phyloP scores from a whole-genome alignment of 2,113 vertebrate species.

The Dasyprocta punctata region DNA sequence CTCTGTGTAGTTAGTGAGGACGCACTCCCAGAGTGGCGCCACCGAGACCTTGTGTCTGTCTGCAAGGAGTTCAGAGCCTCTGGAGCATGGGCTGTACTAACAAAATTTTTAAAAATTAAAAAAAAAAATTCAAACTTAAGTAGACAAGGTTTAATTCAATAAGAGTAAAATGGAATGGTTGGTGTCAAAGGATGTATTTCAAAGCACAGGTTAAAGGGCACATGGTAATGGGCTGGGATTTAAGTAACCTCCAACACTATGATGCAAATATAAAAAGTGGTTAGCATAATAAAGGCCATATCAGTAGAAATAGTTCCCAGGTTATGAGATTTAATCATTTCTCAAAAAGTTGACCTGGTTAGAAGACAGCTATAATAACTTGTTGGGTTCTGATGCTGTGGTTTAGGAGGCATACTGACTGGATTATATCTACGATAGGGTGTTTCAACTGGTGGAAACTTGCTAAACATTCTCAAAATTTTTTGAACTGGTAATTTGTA shows the following conservation, averaged over 20 bases:
- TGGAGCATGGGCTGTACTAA: too few species aligned
- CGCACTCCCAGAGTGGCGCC: too few species aligned
- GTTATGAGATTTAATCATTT: not conserved
- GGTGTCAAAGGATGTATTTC: not conserved
- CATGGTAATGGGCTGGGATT: not conserved
- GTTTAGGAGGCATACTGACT: not conserved
- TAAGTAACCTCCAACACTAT: not conserved
- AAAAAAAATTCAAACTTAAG: not conserved
- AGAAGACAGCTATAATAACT: not conserved
- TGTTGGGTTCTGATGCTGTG: not conserved
- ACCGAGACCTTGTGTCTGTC: too few species aligned
- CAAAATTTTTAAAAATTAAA: not conserved
- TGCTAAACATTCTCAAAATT: not conserved
- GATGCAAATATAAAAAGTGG: not conserved
- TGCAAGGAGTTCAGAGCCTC: too few species aligned
- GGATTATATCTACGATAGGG: not conserved
- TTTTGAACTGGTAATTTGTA: not conserved
- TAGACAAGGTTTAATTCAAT: not conserved
- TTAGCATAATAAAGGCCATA: slow-evolving; percentile 2
- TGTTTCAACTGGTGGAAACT: not conserved
- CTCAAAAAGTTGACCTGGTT: slow-evolving; percentile 15
- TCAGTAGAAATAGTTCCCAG: slow-evolving; percentile 39
- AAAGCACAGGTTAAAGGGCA: not conserved
- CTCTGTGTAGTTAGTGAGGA: too few species aligned
- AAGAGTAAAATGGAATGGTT: not conserved